Evolutionary conservation across 2,888 invertebrate genomes (phyloP).

Genomic region (Eudemis profundana): DNA sequence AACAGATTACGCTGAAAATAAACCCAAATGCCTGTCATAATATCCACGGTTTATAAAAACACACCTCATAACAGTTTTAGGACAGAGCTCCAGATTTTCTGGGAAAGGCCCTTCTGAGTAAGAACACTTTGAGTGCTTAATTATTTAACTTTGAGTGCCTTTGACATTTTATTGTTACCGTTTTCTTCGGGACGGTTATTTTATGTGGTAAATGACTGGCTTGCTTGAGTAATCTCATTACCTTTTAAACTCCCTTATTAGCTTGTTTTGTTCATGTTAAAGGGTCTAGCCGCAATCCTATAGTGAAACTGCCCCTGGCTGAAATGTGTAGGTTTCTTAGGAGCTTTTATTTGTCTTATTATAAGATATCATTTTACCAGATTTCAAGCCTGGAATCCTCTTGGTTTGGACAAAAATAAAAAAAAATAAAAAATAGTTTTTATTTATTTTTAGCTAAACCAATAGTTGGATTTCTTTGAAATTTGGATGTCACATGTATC

Average conservation of each 20-base stretch:
- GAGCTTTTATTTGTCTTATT: no score
- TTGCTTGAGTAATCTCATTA: constrained; percentile 21
- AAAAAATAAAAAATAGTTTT: no score
- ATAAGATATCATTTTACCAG: no score
- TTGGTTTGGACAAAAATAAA: no score
- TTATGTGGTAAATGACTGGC: constrained; percentile 27
- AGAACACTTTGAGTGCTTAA: constrained; percentile 41
- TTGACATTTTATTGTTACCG: constrained; percentile 40
- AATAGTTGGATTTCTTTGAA: no score
- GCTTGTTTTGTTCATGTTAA: constrained; percentile 16
- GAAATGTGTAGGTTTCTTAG: no score
- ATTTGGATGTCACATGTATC: no score
- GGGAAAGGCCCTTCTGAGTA: constrained; percentile 36
- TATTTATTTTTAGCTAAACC: no score
- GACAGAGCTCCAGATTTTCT: constrained; percentile 36
- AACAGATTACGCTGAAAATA: constrained; percentile 41
- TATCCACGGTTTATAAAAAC: constrained; percentile 43
- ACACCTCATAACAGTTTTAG: constrained; percentile 44
- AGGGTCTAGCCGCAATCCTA: no score
- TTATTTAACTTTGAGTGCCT: constrained; percentile 42
- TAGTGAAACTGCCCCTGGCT: no score
- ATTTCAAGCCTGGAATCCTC: no score
- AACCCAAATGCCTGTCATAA: constrained; percentile 44
- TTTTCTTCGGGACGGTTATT: constrained; percentile 40
- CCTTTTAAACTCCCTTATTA: neutral